Percentiles rank a stretch among this genome's conserved stretches.
Evolutionary conservation across 2,113 vertebrate species (phyloP).

Genomic region (Tyrannus savana): DNA sequence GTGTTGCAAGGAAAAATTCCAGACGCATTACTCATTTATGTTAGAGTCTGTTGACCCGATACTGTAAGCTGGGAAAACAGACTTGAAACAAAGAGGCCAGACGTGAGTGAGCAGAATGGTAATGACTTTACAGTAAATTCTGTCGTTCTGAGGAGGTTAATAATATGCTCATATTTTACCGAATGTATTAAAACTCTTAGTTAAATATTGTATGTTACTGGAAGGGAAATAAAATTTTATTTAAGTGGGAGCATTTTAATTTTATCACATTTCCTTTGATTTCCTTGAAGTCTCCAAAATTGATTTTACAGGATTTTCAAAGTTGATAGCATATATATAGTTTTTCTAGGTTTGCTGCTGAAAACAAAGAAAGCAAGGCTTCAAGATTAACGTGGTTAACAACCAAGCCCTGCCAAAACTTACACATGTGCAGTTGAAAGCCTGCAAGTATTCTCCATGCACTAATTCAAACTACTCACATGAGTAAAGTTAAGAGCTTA

Average conservation of each 20-base stretch:
- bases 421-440: slow-evolving; percentile 32
- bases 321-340: slow-evolving; percentile 3
- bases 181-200: slow-evolving; percentile 51
- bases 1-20: slow-evolving; percentile 69
- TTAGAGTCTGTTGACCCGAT: slow-evolving; percentile 71
- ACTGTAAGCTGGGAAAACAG: slow-evolving; percentile 67
- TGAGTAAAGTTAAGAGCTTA: slow-evolving; percentile 58
- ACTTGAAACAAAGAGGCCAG: slow-evolving; percentile 69
- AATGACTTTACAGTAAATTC: slow-evolving; percentile 64
- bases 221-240: slow-evolving; percentile 64
- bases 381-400: slow-evolving; percentile 28
- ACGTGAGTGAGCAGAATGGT: slow-evolving; percentile 52
- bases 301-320: slow-evolving; percentile 61
- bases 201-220: slow-evolving; percentile 68
- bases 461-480: slow-evolving; percentile 36
- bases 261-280: slow-evolving; percentile 63
- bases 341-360: slow-evolving; percentile 28
- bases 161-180: slow-evolving; percentile 50
- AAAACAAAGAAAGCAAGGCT: slow-evolving; percentile 25
- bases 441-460: slow-evolving; percentile 31
- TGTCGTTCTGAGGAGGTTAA: slow-evolving; percentile 58
- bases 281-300: slow-evolving; percentile 55
- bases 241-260: slow-evolving; percentile 57
- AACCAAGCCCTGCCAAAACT: slow-evolving; percentile 31
- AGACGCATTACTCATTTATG: slow-evolving; percentile 66